These are phyloP conservation scores for Pachydiplax longipennis DNA, from an alignment of 2,888 invertebrate species.

Conservation along the genomic window DNA sequence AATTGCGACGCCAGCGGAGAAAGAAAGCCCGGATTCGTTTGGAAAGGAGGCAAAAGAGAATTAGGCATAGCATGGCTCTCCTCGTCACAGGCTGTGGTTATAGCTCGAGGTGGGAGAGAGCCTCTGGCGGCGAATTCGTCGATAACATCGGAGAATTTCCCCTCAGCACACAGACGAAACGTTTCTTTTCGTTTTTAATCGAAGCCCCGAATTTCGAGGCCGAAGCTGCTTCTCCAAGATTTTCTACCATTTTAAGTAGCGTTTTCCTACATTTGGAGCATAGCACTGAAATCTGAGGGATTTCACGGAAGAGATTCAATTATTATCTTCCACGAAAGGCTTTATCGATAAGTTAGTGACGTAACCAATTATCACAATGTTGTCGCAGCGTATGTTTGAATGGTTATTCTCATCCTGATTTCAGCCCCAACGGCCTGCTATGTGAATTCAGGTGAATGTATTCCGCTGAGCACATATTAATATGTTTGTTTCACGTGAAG, in stretches of 20 bases:
- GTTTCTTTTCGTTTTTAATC: not conserved
- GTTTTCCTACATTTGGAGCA: too few relatives aligned
- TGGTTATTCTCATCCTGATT: too few relatives aligned
- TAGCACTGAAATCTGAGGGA: too few relatives aligned
- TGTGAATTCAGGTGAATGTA: too few relatives aligned
- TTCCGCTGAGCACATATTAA: too few relatives aligned
- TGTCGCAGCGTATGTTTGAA: too few relatives aligned
- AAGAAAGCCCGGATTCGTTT: not conserved
- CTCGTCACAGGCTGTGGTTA: not conserved
- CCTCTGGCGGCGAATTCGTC: not conserved
- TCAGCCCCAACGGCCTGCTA: too few relatives aligned
- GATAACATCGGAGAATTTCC: not conserved
- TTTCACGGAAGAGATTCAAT: too few relatives aligned
- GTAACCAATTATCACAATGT: too few relatives aligned
- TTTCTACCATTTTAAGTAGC: not conserved
- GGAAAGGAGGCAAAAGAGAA: not conserved
- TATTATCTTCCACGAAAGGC: too few relatives aligned
- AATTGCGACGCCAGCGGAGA: not conserved
- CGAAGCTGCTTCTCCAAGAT: not conserved
- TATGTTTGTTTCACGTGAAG: too few relatives aligned
- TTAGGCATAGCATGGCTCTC: not conserved
- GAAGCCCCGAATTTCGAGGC: not conserved
- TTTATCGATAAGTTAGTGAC: too few relatives aligned
- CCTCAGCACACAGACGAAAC: not conserved
- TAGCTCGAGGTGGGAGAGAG: not conserved